A percentile compares a stretch with the other conserved stretches of the same genome.
Evolutionary conservation across 2,113 vertebrate species (phyloP).

Genomic region (Baryphthengus martii): DNA sequence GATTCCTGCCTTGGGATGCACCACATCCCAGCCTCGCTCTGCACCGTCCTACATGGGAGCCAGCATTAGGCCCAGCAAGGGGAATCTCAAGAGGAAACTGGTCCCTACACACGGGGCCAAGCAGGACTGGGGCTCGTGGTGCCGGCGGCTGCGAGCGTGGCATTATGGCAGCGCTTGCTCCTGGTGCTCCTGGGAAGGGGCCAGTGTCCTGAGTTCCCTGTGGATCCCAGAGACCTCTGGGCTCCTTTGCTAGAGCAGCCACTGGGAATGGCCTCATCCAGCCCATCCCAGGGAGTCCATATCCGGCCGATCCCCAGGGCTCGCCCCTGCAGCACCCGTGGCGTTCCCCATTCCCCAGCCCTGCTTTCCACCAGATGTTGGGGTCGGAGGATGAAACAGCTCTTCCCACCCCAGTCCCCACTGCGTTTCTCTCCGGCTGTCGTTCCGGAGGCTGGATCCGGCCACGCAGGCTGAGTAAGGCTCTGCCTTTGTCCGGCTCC

Average conservation of each 20-base stretch:
- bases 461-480: neutral
- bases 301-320: neutral
- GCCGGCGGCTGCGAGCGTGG: accelerated
- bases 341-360: neutral
- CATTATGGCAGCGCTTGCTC: accelerated
- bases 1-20: neutral
- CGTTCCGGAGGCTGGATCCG: conserved; percentile 23
- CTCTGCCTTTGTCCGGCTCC: conserved; percentile 41
- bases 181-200: accelerated
- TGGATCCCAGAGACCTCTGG: neutral
- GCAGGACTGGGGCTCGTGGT: accelerated
- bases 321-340: neutral
- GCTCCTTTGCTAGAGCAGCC: neutral
- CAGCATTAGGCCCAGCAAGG: accelerated
- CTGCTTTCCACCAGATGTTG: conserved; percentile 35
- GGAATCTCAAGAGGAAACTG: neutral
- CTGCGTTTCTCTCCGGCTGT: neutral
- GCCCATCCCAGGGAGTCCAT: neutral
- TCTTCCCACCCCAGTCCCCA: neutral
- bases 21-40: neutral
- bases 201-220: neutral
- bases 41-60: neutral
- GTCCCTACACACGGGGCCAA: neutral
- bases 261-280: neutral
- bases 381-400: neutral